phyloP scores from a whole-genome alignment of 2,888 invertebrate species.

The Thecocarcelia acutangulata region DNA sequence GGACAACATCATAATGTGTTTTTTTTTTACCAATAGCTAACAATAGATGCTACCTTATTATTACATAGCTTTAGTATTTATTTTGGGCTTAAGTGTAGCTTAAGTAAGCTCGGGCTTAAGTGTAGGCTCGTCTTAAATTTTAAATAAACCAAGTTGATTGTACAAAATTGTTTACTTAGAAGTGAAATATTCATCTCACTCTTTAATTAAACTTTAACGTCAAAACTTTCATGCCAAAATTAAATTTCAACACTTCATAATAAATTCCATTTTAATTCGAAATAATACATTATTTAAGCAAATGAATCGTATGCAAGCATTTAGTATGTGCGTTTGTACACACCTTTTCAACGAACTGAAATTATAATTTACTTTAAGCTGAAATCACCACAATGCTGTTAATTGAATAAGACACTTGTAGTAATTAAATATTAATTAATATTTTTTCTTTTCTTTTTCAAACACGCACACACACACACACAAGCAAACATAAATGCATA shows the following conservation, averaged over 20 bases:
- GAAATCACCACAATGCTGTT: slow-evolving; percentile 5
- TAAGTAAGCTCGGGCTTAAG: no score
- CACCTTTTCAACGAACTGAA: not conserved
- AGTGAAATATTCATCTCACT: not conserved
- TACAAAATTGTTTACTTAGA: no score
- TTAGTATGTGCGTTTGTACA: no score
- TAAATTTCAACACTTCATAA: not conserved
- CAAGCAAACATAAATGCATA: not conserved
- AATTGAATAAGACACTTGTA: slow-evolving; percentile 65
- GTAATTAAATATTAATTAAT: slow-evolving; percentile 66
- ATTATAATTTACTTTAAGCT: slow-evolving; percentile 23
- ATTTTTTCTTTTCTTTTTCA: slow-evolving; percentile 1
- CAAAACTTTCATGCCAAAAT: no score
- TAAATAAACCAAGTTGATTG: no score
- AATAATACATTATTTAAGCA: not conserved
- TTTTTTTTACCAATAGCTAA: no score
- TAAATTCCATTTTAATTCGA: not conserved
- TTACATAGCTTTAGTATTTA: no score
- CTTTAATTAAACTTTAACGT: no score
- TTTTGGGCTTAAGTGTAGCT: no score
- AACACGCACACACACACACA: not conserved
- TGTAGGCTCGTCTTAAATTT: no score
- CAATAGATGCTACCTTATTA: no score
- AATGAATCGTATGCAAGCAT: not conserved
- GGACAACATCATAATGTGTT: no score